phyloP scores from a whole-genome alignment of 2,888 invertebrate species.

The Micoletzkya japonica region DNA sequence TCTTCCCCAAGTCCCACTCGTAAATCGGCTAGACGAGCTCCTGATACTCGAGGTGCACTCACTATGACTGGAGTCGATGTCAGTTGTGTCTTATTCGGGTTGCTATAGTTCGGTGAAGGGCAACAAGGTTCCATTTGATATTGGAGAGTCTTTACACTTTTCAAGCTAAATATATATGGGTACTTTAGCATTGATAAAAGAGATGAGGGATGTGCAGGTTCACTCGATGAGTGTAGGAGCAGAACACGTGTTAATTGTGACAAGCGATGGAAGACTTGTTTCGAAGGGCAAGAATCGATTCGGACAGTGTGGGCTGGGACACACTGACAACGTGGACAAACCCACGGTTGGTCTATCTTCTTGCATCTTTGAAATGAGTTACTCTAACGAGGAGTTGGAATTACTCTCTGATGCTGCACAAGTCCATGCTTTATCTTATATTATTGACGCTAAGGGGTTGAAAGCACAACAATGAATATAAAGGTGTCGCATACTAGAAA shows the following conservation, averaged over 20 bases:
- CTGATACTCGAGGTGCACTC: background rate
- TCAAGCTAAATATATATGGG: background rate
- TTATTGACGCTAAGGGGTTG: too few species aligned
- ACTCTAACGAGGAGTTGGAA: too few species aligned
- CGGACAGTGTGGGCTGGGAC: slow-evolving; percentile 60
- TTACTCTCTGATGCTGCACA: too few species aligned
- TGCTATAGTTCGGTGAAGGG: background rate
- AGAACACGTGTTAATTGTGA: slow-evolving; percentile 54
- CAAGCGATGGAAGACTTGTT: slow-evolving; percentile 38
- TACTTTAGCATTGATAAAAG: background rate
- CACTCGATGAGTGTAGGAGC: slow-evolving; percentile 51
- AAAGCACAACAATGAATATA: too few species aligned
- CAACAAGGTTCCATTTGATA: too few species aligned
- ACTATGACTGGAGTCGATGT: slow-evolving; percentile 2
- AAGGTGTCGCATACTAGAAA: too few species aligned
- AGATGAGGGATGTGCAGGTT: slow-evolving; percentile 32
- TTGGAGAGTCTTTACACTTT: too few species aligned
- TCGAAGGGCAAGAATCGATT: slow-evolving; percentile 53
- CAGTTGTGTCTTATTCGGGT: background rate
- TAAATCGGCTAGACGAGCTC: background rate
- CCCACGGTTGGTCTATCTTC: slow-evolving; percentile 31
- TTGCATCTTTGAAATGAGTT: background rate
- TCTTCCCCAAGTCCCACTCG: background rate
- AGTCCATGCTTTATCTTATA: too few species aligned
- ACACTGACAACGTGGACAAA: slow-evolving; percentile 30